These are phyloP conservation scores for Romanogobio albipinnatus DNA, from an alignment of 2,113 vertebrate genomes.

Conservation along the genomic window DNA sequence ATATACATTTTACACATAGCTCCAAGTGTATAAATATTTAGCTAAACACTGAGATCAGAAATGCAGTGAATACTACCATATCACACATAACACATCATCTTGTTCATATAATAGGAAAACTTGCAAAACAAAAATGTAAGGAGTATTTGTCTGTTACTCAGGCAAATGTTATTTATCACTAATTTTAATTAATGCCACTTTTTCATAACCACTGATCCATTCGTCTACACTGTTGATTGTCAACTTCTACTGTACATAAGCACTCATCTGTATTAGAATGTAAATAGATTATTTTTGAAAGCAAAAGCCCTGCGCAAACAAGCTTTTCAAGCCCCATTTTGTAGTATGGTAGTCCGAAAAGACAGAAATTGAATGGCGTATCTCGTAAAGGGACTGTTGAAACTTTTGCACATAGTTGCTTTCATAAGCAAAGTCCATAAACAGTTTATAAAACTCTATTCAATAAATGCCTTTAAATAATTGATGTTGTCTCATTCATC, in stretches of 20 bases:
- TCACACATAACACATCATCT: slow-evolving; percentile 23
- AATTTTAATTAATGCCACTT: slow-evolving; percentile 29
- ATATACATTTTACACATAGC: slow-evolving; percentile 35
- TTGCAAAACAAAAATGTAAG: not conserved
- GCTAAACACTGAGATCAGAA: slow-evolving; percentile 18
- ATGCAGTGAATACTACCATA: slow-evolving; percentile 33
- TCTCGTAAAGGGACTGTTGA: not conserved
- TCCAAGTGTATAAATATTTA: slow-evolving; percentile 28
- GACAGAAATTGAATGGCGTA: not conserved
- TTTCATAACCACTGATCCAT: slow-evolving; percentile 42
- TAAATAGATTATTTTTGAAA: slow-evolving; percentile 48
- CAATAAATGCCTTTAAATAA: slow-evolving; percentile 52
- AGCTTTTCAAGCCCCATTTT: not conserved
- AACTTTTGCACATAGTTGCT: slow-evolving; percentile 33
- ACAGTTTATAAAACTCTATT: slow-evolving; percentile 33
- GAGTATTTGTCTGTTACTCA: slow-evolving; percentile 19
- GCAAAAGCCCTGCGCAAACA: not conserved
- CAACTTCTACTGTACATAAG: slow-evolving; percentile 37
- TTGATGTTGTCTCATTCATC: slow-evolving; percentile 2
- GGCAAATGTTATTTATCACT: slow-evolving; percentile 32
- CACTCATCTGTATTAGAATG: slow-evolving; percentile 45
- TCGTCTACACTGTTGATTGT: slow-evolving; percentile 4
- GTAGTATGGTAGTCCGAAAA: not conserved
- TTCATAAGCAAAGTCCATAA: slow-evolving; percentile 21
- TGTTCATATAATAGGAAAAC: slow-evolving; percentile 29